Evolutionary conservation across 2,797 vertebrate genomes (phyloP), one percentile per base, ranked within the genome.

Genomic region (Danionella dracula): DNA sequence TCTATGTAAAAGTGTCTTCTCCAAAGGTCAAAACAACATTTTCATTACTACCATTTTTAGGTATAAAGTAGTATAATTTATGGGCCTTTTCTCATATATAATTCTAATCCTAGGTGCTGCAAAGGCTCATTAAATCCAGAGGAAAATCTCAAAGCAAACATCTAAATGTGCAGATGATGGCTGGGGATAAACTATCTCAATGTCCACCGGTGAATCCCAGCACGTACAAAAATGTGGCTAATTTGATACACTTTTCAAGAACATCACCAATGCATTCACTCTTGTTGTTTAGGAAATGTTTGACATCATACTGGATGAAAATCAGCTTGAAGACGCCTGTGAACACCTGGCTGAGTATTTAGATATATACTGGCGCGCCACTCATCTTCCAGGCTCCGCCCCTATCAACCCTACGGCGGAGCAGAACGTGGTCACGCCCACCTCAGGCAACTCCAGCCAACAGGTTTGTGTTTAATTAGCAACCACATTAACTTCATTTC

Each of bases 81-180:
- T n/a, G n/a, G n/a, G n/a, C 16, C 8, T 19, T 73, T 40, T 49
- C 55, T 53, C 20, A n/a, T 40, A n/a, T 57, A 21, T 13, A 55
- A 16, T 4, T 54, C 45, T 1, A 70, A 29, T 51, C 19, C n/a
- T 78, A 96, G 95, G 95, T 97, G 71, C 90, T 98, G 53, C 95
- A 96, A 82, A 83, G 94, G 67, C 88, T 96, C 72, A 92, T 97
- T 78, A 97, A 97, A 74, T 96, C 95, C 77, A 88, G 95, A 8
- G 95, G 95, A 31, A 98, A 98, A 83, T 97, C 95, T 0, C 95
- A 97, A 78, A 93, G 94, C 86, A 98, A 98, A 83, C 95, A 97
- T 68, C 92, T 97, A 66, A 98, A 96, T 0, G 95, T 98, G 63
- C 95, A 98, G 84, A 95, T 97, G 93, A 96, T 98, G 93, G 95